These are phyloP conservation scores for Hemichromis elongatus DNA, from an alignment of 2,113 vertebrate species.

Conservation along the genomic window DNA sequence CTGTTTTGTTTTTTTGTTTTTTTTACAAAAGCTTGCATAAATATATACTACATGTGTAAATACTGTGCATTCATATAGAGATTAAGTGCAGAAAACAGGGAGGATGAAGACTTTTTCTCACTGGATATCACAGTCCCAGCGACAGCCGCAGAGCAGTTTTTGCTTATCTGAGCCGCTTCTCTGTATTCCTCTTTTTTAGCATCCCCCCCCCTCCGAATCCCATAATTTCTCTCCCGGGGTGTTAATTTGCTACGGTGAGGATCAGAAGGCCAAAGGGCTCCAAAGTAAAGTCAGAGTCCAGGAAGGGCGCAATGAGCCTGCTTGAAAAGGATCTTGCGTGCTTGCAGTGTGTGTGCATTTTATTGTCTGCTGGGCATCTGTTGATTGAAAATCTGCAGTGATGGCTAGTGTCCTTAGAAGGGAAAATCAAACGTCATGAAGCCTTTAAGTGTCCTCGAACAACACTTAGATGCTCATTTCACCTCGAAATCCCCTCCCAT, in stretches of 20 bases:
- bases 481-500: background rate
- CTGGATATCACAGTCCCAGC: background rate
- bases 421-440: background rate
- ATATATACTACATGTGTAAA: background rate
- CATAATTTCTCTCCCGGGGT: conserved; percentile 45
- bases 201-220: conserved; percentile 5
- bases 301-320: background rate
- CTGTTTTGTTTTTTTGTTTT: background rate
- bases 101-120: background rate
- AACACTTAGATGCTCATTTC: background rate
- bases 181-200: conserved; percentile 25
- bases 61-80: background rate
- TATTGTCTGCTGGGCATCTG: background rate
- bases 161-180: conserved; percentile 33
- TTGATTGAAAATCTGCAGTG: background rate
- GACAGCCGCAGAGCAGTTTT: conserved; percentile 25
- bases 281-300: conserved; percentile 10
- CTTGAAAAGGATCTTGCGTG: background rate
- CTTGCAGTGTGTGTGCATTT: background rate
- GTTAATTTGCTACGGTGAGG: conserved; percentile 52
- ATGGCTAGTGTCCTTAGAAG: background rate
- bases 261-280: conserved; percentile 34
- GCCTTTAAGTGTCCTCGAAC: background rate
- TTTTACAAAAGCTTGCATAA: background rate
- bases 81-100: background rate